Conservation (phyloP, 2,113 vertebrate species). For the Muntiacus muntjak region DNA sequence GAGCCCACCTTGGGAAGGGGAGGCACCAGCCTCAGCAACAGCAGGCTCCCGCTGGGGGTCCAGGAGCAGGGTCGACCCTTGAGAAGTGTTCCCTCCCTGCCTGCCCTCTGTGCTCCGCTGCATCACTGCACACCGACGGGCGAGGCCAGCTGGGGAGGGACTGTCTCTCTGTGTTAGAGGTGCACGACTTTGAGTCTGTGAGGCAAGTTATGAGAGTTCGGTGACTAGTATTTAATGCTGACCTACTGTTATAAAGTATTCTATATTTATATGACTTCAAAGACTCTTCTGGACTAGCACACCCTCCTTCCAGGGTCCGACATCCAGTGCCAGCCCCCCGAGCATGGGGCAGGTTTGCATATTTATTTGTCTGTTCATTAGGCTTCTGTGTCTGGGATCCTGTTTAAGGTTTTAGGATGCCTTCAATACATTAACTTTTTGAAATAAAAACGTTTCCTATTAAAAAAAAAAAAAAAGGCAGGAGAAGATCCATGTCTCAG, state of each 20-base stretch:
- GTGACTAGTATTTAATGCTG: conserved; percentile 47
- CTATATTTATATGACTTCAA: conserved; percentile 14
- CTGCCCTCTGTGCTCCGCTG: accelerated
- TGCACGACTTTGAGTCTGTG: background rate
- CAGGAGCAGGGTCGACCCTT: background rate
- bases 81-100: background rate
- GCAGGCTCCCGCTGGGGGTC: background rate
- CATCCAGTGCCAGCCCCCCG: background rate
- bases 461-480: background rate
- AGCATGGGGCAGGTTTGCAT: background rate
- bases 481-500: background rate
- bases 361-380: conserved; percentile 56
- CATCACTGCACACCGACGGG: background rate
- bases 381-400: background rate
- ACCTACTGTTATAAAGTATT: conserved; percentile 11
- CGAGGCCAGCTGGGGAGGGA: background rate
- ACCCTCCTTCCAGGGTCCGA: background rate
- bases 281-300: background rate
- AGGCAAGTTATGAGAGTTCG: background rate
- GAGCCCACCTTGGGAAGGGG: background rate
- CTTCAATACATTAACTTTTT: conserved; percentile 71
- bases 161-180: background rate
- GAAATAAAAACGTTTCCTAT: conserved; percentile 69
- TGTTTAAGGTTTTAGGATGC: conserved; percentile 31
- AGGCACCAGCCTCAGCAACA: background rate